Conservation (phyloP, 1,140 invertebrate species). For the Drosophila funebris region DNA sequence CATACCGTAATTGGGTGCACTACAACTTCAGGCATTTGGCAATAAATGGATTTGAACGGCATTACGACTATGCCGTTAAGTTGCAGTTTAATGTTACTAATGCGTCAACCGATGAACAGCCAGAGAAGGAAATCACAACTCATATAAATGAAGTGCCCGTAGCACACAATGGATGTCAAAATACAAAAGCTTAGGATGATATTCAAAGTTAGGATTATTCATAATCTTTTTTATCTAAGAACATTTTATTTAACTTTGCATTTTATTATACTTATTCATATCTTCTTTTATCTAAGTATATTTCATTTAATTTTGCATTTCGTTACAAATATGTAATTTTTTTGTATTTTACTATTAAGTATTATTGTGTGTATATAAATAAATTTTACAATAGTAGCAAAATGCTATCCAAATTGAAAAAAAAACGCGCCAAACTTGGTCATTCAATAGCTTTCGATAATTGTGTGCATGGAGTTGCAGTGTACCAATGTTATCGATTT, state of each 20-base stretch:
- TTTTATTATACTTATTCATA: background rate
- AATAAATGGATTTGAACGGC: background rate
- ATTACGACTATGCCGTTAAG: background rate
- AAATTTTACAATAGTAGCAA: background rate
- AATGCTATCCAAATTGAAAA: background rate
- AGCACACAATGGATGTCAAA: slow-evolving; percentile 5
- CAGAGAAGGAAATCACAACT: background rate
- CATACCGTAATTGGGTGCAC: slow-evolving; percentile 58
- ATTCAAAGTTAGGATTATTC: background rate
- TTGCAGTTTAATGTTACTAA: background rate
- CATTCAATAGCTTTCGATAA: background rate
- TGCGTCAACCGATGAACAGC: background rate
- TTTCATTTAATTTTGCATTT: background rate
- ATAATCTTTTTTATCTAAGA: background rate
- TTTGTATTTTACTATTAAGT: background rate
- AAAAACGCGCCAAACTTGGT: background rate
- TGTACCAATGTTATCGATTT: background rate
- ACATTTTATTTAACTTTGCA: background rate
- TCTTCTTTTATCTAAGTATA: background rate
- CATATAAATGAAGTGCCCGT: background rate
- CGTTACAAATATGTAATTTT: background rate
- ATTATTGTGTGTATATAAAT: slow-evolving; percentile 20
- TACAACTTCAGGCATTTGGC: slow-evolving; percentile 45
- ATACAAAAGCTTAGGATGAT: background rate
- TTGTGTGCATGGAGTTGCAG: background rate